A percentile compares a stretch with the other conserved stretches of the same genome.
Evolutionary conservation across 2,797 vertebrate genomes (phyloP).

Genomic region (Spea hammondii): DNA sequence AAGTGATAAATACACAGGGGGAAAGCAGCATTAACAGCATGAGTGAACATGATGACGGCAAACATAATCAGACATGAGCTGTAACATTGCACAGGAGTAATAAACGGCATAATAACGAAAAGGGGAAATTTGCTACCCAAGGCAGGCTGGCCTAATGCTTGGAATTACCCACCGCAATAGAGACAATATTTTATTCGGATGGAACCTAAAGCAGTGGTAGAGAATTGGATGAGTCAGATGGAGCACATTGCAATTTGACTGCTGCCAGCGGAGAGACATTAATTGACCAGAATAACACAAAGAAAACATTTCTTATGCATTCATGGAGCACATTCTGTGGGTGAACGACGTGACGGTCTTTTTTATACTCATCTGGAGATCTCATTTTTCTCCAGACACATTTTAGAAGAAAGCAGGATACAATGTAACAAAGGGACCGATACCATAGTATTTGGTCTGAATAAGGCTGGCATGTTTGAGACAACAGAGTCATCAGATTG

Average conservation of each 20-base stretch:
- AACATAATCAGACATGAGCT: slow-evolving; percentile 31
- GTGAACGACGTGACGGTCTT: neutral
- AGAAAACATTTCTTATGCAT: slow-evolving; percentile 9
- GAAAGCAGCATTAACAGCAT: neutral
- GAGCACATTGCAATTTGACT: neutral
- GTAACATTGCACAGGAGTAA: slow-evolving; percentile 31
- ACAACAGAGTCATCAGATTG: too few relatives aligned
- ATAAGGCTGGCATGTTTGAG: too few relatives aligned
- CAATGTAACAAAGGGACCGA: too few relatives aligned
- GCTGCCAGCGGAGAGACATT: slow-evolving; percentile 9
- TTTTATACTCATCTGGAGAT: neutral
- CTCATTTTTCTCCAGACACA: too few relatives aligned
- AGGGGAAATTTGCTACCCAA: slow-evolving; percentile 20
- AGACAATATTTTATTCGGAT: slow-evolving; percentile 7
- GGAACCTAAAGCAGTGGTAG: neutral
- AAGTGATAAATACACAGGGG: slow-evolving; percentile 22
- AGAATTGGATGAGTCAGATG: slow-evolving; percentile 21
- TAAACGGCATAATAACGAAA: slow-evolving; percentile 33
- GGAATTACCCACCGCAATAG: slow-evolving; percentile 8
- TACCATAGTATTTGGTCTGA: too few relatives aligned
- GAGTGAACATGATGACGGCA: slow-evolving; percentile 24
- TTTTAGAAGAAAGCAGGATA: too few relatives aligned
- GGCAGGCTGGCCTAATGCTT: slow-evolving; percentile 20
- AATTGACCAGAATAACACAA: slow-evolving; percentile 12
- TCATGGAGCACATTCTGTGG: neutral